Conservation (phyloP, 2,113 vertebrate genomes). For the Paramormyrops kingsleyae region DNA sequence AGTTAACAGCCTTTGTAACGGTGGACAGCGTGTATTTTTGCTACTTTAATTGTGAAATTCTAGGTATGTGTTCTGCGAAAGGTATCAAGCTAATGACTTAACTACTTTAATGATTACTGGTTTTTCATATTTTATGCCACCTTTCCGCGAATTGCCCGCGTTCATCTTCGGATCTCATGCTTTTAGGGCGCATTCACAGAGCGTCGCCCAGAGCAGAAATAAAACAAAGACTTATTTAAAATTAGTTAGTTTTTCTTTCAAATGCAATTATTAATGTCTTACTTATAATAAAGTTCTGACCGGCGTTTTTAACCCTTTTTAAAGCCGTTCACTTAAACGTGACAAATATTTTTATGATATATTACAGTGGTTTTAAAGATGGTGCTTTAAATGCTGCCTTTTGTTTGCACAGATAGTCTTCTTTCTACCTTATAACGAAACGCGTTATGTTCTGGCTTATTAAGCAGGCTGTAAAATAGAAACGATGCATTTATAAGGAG, state of each 20-base stretch:
- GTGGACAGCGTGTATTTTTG: background rate
- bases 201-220: background rate
- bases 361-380: constrained; percentile 3
- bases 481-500: background rate
- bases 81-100: background rate
- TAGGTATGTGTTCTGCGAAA: background rate
- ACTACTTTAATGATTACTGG: background rate
- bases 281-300: background rate
- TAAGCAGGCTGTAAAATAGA: background rate
- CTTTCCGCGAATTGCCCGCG: background rate
- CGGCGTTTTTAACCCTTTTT: background rate
- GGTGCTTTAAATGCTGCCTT: constrained; percentile 2
- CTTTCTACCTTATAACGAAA: constrained; percentile 13
- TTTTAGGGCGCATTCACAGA: background rate
- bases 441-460: constrained; percentile 8
- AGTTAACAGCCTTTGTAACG: background rate
- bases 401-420: constrained; percentile 19
- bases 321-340: background rate
- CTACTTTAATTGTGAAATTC: background rate
- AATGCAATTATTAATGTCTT: background rate
- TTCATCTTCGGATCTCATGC: background rate
- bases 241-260: background rate
- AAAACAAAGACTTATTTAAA: background rate
- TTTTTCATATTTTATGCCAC: background rate
- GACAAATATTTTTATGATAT: constrained; percentile 1